Evolutionary conservation across 2,888 invertebrate genomes (phyloP).

Genomic region (Himalopsyche anomala): DNA sequence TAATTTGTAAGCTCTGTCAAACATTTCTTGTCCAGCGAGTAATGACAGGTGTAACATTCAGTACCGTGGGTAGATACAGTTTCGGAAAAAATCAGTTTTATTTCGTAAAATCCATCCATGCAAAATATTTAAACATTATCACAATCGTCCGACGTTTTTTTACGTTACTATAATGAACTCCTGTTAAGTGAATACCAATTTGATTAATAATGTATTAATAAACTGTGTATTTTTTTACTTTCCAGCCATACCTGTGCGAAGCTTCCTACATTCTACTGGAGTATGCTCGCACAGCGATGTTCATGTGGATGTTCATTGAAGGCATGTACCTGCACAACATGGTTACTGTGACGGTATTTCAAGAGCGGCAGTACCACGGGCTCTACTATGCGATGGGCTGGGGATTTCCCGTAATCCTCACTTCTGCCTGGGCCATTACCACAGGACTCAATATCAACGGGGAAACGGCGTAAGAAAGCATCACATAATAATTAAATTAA

Average conservation of each 20-base stretch:
- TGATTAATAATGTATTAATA: no score
- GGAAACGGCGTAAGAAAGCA: conserved; percentile 67
- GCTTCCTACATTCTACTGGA: conserved; percentile 88
- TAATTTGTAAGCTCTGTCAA: no score
- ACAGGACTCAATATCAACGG: conserved; percentile 74
- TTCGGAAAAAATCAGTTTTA: no score
- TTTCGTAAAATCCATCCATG: no score
- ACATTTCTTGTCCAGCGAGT: no score
- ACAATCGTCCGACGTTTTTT: no score
- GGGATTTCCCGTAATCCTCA: conserved; percentile 84
- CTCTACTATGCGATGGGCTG: conserved; percentile 84
- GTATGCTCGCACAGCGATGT: conserved; percentile 92
- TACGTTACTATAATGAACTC: no score
- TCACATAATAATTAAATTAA: no score
- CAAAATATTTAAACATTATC: no score
- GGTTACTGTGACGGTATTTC: conserved; percentile 85
- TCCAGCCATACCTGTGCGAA: conserved; percentile 88
- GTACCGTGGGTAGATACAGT: no score
- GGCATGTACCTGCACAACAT: conserved; percentile 92
- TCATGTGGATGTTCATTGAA: conserved; percentile 98
- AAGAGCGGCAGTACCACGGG: conserved; percentile 77
- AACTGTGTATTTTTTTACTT: conserved; percentile 42
- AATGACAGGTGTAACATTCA: no score
- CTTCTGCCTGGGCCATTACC: conserved; percentile 81
- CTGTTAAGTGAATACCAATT: no score